These are phyloP conservation scores for Pteria penguin DNA, from an alignment of 2,888 invertebrate genomes.

Conservation along the genomic window DNA sequence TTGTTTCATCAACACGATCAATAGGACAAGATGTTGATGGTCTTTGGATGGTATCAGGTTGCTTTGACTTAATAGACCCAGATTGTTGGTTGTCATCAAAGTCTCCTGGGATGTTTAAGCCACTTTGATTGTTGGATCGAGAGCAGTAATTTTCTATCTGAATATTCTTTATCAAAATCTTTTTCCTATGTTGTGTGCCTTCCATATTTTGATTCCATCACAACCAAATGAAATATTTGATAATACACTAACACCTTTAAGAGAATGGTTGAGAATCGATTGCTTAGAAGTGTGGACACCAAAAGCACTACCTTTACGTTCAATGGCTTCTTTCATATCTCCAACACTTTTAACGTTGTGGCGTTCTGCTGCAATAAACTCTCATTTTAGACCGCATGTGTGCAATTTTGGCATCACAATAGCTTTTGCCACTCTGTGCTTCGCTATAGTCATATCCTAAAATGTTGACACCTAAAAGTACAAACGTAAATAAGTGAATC, in stretches of 20 bases:
- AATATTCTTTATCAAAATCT: not conserved
- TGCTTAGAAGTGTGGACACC: constrained; percentile 7
- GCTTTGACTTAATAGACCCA: not conserved
- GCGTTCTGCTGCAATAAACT: constrained; percentile 1
- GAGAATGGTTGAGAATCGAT: not conserved
- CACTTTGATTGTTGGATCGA: not conserved
- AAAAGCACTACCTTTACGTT: not conserved
- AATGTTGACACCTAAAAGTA: not conserved
- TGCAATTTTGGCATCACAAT: constrained; percentile 26
- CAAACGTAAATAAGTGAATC: no score
- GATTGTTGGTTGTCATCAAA: not conserved
- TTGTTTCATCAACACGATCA: no score
- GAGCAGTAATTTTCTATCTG: not conserved
- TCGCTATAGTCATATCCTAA: constrained; percentile 16
- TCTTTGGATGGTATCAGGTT: not conserved
- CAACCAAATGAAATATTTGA: constrained; percentile 4
- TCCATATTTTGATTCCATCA: constrained; percentile 3
- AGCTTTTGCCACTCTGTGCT: constrained; percentile 13
- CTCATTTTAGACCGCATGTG: not conserved
- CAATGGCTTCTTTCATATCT: constrained; percentile 8
- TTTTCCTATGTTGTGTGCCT: not conserved
- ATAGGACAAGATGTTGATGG: no score
- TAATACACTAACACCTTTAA: not conserved
- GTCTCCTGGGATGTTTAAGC: not conserved
- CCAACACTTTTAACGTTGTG: constrained; percentile 3